A percentile compares a stretch with the other conserved stretches of the same genome.
These are phyloP conservation scores for Creontiades dilutus DNA, from an alignment of 2,888 invertebrate species.

Conservation along the genomic window DNA sequence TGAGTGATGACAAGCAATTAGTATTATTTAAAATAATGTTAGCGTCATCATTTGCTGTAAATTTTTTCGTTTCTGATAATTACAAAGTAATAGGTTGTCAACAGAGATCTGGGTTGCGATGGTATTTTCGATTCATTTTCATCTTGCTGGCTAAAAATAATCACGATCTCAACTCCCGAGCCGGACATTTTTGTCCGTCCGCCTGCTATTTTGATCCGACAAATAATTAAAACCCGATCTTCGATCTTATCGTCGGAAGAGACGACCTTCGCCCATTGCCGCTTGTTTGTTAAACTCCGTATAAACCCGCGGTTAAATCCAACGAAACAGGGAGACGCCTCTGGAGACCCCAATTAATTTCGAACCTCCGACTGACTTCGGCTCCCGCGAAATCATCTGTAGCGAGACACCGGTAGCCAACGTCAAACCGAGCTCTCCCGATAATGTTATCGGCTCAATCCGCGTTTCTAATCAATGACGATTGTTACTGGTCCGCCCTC, in stretches of 20 bases:
- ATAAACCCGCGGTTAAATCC: conserved; percentile 24
- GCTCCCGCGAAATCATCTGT: background rate
- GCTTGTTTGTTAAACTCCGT: conserved; percentile 24
- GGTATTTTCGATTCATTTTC: no score
- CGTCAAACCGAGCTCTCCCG: conserved; percentile 35
- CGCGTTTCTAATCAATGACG: conserved; percentile 28
- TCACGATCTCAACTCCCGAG: no score
- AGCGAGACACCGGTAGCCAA: background rate
- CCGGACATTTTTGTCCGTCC: background rate
- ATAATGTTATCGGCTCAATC: conserved; percentile 17
- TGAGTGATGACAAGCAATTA: no score
- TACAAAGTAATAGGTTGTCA: no score
- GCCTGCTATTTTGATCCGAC: background rate
- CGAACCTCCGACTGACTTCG: background rate
- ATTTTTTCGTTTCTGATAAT: no score
- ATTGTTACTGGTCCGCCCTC: background rate
- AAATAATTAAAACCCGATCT: conserved; percentile 1
- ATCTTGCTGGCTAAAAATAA: no score
- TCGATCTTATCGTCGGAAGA: background rate
- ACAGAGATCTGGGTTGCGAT: no score
- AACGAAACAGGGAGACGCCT: conserved; percentile 1
- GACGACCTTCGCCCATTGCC: background rate
- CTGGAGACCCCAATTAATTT: conserved; percentile 32
- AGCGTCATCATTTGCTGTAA: no score
- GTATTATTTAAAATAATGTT: no score